Conservation (phyloP, 2,113 vertebrate species). For the Porphyrio hochstetteri region DNA sequence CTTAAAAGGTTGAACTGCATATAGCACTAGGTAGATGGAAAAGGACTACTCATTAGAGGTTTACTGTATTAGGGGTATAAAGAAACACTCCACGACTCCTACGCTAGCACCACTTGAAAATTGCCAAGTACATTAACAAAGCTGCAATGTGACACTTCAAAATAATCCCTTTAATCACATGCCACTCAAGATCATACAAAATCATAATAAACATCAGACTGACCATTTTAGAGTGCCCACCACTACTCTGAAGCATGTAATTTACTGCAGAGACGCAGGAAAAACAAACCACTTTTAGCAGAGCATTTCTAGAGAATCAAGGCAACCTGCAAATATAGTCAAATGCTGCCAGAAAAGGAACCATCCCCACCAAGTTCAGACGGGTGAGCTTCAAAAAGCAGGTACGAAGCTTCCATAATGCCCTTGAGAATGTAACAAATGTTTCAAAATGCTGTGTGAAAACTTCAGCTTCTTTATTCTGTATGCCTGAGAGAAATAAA, state of each 20-base stretch:
- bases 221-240: conserved; percentile 2
- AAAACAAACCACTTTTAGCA: background rate
- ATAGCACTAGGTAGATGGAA: fast-evolving
- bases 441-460: background rate
- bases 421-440: background rate
- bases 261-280: background rate
- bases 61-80: background rate
- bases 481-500: background rate
- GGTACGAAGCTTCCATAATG: background rate
- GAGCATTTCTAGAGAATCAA: background rate
- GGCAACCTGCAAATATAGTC: background rate
- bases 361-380: background rate
- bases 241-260: background rate
- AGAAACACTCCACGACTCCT: background rate
- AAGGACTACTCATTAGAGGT: background rate
- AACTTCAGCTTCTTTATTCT: background rate
- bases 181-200: conserved; percentile 1
- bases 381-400: background rate
- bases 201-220: background rate
- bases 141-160: background rate
- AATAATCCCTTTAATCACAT: conserved; percentile 37
- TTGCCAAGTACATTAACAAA: conserved; percentile 23
- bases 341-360: background rate
- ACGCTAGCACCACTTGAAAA: conserved; percentile 4
- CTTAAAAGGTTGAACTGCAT: background rate